Conservation (phyloP, 2,113 vertebrate genomes). For the human (Homo sapiens) region DNA sequence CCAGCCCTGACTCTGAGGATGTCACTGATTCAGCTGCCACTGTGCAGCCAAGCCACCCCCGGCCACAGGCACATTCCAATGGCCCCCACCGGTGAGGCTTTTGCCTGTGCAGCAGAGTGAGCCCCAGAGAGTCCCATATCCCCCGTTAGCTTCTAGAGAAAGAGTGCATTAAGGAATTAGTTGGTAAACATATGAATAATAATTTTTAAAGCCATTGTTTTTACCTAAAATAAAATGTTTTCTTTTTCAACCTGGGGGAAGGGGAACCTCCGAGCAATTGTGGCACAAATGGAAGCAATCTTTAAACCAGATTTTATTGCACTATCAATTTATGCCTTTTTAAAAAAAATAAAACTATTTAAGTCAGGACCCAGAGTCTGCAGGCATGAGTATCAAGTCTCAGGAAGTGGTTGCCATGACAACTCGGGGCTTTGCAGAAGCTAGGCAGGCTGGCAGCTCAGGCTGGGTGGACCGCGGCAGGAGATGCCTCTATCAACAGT, state of each 20-base stretch:
- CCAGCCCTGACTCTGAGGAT: neutral
- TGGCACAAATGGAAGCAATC: neutral
- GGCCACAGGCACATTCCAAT: rapidly evolving
- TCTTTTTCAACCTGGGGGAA: neutral
- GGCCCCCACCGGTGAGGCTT: neutral
- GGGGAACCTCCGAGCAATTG: neutral
- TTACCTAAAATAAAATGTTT: neutral
- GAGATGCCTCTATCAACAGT: neutral
- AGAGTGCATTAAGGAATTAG: neutral
- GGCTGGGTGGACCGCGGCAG: no score
- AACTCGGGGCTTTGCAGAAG: neutral
- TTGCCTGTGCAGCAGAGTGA: neutral
- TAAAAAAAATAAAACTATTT: neutral
- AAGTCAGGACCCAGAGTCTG: neutral
- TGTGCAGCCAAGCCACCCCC: no score
- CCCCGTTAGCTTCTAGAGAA: neutral
- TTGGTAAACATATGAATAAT: neutral
- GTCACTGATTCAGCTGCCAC: no score
- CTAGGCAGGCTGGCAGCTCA: neutral
- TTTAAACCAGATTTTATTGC: neutral
- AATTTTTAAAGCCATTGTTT: neutral
- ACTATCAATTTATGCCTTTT: neutral
- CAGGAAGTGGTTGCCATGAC: neutral
- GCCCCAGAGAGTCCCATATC: neutral
- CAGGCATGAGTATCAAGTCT: neutral